These are phyloP conservation scores for Pristiophorus japonicus DNA, from an alignment of 2,113 vertebrate species.

Conservation along the genomic window DNA sequence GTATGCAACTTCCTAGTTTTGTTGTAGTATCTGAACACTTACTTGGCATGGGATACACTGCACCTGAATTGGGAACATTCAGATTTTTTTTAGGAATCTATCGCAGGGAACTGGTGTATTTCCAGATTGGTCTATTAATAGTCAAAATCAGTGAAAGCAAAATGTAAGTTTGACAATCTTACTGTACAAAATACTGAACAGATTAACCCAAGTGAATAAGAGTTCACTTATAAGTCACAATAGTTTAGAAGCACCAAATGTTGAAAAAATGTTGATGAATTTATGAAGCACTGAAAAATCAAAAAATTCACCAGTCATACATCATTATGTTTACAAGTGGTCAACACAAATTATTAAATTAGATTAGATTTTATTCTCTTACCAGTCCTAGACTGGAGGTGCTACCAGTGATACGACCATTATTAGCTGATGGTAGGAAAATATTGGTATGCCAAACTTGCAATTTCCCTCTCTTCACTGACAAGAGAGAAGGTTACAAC, in stretches of 20 bases:
- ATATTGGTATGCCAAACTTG: neutral
- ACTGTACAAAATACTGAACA: neutral
- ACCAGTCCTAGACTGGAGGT: neutral
- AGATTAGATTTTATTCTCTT: neutral
- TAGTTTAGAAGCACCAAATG: neutral
- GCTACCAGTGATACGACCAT: neutral
- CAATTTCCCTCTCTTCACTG: neutral
- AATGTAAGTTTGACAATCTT: neutral
- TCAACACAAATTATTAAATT: neutral
- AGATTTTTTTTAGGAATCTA: neutral
- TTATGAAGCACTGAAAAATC: neutral
- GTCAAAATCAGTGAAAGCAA: conserved; percentile 4
- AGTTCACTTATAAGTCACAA: neutral
- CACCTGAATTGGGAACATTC: neutral
- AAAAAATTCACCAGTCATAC: neutral
- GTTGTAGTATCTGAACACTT: neutral
- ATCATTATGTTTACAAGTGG: neutral
- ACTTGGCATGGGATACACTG: neutral
- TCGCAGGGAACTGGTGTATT: neutral
- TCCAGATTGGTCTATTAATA: conserved; percentile 2
- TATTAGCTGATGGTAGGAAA: neutral
- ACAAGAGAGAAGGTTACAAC: neutral
- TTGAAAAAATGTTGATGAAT: neutral
- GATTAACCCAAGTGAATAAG: neutral
- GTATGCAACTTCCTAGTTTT: conserved; percentile 35